Evolutionary conservation across 1,140 invertebrate species (phyloP), one percentile per base, ranked within the genome.

Genomic region (Leptoteleia sp.): DNA sequence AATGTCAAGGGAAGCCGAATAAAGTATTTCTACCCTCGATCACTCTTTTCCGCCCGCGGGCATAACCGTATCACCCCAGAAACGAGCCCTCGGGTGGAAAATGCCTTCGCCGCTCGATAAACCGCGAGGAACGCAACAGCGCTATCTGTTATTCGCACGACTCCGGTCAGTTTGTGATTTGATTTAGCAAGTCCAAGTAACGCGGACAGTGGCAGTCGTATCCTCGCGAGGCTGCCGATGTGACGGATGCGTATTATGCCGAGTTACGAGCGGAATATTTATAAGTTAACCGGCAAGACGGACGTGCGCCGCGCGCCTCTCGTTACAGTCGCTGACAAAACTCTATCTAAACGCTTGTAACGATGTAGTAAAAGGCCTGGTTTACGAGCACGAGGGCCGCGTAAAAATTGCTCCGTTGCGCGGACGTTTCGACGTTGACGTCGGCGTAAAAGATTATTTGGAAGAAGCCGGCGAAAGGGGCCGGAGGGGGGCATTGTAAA

Each of bases 181-280:
- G 50, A 73, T 64, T 64, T 52, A 73, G 33, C 70, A 57, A 73
- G 70, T 57, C 70, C 64, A 73, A 73, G 70, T 64, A n/a, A 73
- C 59, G 57, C 50, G 65, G 17, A 11, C 40, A 35, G 50, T 17
- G n/a, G 52, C 59, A 55, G 55, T 73, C 50, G 57, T 64, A 42
- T 48, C 59, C 57, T 54, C 19, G 12, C 13, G 47, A 55, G 25
- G 38, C 25, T 29, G 57, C 1, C 55, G 55, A 62, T 62, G 52
- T 62, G 38, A 72, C 68, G 68, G 59, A 73, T 65, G 70, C 38
- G 17, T 43, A 64, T 57, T 73, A 42, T 75, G 29, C 52, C 15
- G 25, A 73, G 48, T 57, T 54, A 48, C 40, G 48, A 47, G 48
- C 3, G 50, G 57, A 72, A 64, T 64, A 72, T 72, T 72, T 64